These are phyloP conservation scores for Callinectes sapidus DNA, from an alignment of 2,888 invertebrate species.

Conservation along the genomic window DNA sequence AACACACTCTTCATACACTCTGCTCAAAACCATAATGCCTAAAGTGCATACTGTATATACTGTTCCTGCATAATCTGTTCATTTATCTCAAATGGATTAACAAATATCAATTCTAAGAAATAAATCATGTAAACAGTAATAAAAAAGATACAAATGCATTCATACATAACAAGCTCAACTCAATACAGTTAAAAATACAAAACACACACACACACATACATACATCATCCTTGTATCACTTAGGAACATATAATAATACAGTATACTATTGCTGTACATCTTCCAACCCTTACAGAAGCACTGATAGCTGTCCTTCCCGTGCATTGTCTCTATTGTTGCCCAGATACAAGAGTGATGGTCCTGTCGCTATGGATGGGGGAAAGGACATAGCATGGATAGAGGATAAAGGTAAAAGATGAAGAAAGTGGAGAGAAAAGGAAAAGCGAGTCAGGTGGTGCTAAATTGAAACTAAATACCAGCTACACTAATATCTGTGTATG, in stretches of 20 bases:
- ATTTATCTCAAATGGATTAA: background rate
- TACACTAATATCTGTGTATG: background rate
- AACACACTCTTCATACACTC: too few species aligned
- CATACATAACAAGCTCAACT: too few species aligned
- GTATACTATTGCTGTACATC: background rate
- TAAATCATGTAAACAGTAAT: background rate
- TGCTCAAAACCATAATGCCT: too few species aligned
- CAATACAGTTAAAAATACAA: too few species aligned
- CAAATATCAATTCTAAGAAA: background rate
- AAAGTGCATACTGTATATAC: too few species aligned
- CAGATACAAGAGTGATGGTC: background rate
- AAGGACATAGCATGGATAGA: background rate
- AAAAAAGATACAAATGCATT: too few species aligned
- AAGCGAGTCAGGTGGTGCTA: background rate
- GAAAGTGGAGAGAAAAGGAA: background rate
- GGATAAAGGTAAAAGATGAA: background rate
- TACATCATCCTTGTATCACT: background rate
- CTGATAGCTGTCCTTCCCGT: background rate
- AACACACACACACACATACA: background rate
- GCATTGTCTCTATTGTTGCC: background rate
- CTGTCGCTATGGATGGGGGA: background rate
- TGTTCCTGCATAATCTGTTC: background rate
- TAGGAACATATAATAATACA: background rate
- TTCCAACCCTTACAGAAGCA: background rate
- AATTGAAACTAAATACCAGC: background rate